A percentile compares a stretch with the other conserved stretches of the same genome.
Evolutionary conservation across 2,888 invertebrate genomes (phyloP).

Genomic region (Dendrolimus houi): DNA sequence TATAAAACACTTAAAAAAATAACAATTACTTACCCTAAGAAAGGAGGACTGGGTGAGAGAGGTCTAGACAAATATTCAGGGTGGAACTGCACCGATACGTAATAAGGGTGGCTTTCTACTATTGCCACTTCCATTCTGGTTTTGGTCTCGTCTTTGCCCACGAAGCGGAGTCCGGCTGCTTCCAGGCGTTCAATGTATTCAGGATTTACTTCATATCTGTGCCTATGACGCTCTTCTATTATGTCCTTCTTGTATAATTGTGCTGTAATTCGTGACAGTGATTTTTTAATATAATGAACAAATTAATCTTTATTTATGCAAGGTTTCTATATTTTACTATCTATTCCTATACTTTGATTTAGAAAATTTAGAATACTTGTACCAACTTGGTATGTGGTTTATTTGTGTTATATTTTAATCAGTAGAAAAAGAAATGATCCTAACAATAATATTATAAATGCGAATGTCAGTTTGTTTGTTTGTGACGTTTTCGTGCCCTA

Average conservation of each 20-base stretch:
- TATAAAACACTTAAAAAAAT: neutral
- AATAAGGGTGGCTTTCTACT: conserved; percentile 92
- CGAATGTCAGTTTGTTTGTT: too few species aligned
- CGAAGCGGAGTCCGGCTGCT: conserved; percentile 90
- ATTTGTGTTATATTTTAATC: too few species aligned
- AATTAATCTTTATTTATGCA: too few species aligned
- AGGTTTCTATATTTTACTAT: too few species aligned
- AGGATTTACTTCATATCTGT: conserved; percentile 98
- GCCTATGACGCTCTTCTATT: conserved; percentile 97
- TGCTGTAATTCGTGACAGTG: conserved; percentile 50
- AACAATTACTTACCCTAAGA: conserved; percentile 80
- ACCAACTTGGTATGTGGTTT: too few species aligned
- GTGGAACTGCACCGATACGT: conserved; percentile 97
- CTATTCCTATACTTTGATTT: too few species aligned
- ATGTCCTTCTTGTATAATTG: conserved; percentile 85
- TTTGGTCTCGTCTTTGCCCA: conserved; percentile 88
- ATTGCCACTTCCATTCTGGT: conserved; percentile 96
- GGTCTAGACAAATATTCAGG: conserved; percentile 97
- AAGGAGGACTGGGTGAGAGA: conserved; percentile 94
- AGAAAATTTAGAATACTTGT: too few species aligned
- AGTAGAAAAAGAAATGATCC: too few species aligned
- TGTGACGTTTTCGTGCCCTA: too few species aligned
- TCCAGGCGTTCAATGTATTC: conserved; percentile 87
- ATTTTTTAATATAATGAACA: too few species aligned
- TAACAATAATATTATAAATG: too few species aligned